These are phyloP conservation scores for Orientallactaga sibirica DNA, from an alignment of 2,797 vertebrate species.

Conservation along the genomic window DNA sequence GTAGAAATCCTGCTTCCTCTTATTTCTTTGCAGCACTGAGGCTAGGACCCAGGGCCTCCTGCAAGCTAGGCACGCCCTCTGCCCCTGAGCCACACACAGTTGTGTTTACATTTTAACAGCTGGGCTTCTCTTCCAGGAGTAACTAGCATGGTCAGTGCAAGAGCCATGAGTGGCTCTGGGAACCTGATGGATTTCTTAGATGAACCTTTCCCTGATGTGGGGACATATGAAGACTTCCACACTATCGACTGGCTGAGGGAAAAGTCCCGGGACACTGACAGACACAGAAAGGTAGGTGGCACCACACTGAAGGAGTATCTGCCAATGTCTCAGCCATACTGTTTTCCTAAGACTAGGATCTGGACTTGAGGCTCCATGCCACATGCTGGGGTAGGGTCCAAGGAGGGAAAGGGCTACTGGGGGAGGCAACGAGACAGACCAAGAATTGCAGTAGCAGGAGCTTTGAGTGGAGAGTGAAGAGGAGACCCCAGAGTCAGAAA, in stretches of 20 bases:
- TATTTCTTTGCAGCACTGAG: background rate
- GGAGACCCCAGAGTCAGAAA: background rate
- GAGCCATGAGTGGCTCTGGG: constrained; percentile 94
- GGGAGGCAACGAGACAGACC: background rate
- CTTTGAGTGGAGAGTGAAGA: background rate
- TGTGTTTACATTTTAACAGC: background rate
- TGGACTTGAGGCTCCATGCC: background rate
- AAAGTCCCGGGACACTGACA: constrained; percentile 97
- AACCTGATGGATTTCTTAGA: constrained; percentile 99
- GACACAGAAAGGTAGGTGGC: constrained; percentile 94
- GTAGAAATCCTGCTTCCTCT: background rate
- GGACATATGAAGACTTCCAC: constrained; percentile 98
- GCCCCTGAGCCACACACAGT: background rate
- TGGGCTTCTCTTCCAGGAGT: constrained; percentile 79
- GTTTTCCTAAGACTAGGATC: background rate
- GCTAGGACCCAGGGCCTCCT: background rate
- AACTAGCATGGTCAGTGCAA: constrained; percentile 92
- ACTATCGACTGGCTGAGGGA: constrained; percentile 99
- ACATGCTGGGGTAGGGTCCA: background rate
- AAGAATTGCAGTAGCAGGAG: background rate
- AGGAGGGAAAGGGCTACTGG: background rate
- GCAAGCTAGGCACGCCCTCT: background rate
- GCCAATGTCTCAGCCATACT: background rate
- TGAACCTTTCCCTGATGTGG: constrained; percentile 96
- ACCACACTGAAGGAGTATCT: background rate